Evolutionary conservation across 1,140 invertebrate species (phyloP).

Genomic region (Bombus confusus): DNA sequence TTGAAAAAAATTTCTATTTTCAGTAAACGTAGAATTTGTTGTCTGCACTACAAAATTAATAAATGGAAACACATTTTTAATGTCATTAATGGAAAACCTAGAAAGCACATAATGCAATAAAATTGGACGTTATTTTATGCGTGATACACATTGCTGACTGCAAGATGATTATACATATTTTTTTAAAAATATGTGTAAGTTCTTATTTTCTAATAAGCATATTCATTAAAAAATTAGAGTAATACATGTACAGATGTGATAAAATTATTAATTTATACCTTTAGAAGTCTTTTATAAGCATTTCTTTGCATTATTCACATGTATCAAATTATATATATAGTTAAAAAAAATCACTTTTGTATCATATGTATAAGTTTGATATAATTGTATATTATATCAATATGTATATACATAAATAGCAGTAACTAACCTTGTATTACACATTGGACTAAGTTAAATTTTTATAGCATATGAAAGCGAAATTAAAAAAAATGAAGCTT

Average conservation of each 20-base stretch:
- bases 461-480: neutral
- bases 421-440: neutral
- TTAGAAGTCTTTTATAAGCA: neutral
- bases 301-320: neutral
- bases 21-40: constrained; percentile 94
- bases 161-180: neutral
- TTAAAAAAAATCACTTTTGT: constrained; percentile 6
- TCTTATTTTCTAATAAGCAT: neutral
- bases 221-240: neutral
- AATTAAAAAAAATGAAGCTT: neutral
- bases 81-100: constrained; percentile 87
- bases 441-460: neutral
- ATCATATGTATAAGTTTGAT: neutral
- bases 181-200: neutral
- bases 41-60: constrained; percentile 96
- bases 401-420: constrained; percentile 11
- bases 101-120: constrained; percentile 34
- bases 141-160: neutral
- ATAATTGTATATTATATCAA: constrained; percentile 13
- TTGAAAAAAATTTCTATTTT: constrained; percentile 72
- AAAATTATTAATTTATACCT: neutral
- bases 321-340: neutral
- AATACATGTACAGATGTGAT: neutral
- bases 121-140: neutral
- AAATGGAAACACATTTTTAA: constrained; percentile 93